Conservation (phyloP, 2,888 invertebrate genomes). For the Chromoteleia sp. region DNA sequence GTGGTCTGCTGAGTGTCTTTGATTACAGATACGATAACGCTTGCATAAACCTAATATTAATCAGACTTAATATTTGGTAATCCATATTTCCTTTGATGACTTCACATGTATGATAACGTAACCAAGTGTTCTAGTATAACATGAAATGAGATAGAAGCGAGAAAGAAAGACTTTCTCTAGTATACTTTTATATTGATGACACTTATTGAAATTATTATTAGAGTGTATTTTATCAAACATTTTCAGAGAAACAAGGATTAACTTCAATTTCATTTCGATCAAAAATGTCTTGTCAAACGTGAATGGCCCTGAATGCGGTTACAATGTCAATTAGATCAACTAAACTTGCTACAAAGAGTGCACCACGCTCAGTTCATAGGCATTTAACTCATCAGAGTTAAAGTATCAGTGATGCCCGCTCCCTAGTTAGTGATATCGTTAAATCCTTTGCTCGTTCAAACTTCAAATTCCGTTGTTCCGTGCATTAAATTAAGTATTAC, state of each 20-base stretch:
- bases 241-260: no score
- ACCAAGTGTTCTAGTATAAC: no score
- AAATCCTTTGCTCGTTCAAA: conserved; percentile 38
- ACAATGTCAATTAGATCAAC: conserved; percentile 81
- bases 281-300: conserved; percentile 32
- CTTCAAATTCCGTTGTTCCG: conserved; percentile 28
- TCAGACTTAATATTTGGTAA: neutral
- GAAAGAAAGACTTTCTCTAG: no score
- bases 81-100: no score
- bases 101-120: no score
- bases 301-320: conserved; percentile 77
- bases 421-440: conserved; percentile 58
- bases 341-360: conserved; percentile 68
- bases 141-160: neutral
- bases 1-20: no score
- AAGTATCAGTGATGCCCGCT: conserved; percentile 58
- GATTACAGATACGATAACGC: no score
- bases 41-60: neutral
- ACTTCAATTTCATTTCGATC: conserved; percentile 22
- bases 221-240: no score
- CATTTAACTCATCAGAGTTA: conserved; percentile 69
- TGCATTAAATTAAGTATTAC: conserved; percentile 13
- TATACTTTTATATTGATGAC: neutral
- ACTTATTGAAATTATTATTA: no score
- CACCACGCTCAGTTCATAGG: conserved; percentile 62